Evolutionary conservation across 2,113 vertebrate genomes (phyloP), one percentile per base, ranked within the genome.

Genomic region (Phalacrocorax aristotelis): DNA sequence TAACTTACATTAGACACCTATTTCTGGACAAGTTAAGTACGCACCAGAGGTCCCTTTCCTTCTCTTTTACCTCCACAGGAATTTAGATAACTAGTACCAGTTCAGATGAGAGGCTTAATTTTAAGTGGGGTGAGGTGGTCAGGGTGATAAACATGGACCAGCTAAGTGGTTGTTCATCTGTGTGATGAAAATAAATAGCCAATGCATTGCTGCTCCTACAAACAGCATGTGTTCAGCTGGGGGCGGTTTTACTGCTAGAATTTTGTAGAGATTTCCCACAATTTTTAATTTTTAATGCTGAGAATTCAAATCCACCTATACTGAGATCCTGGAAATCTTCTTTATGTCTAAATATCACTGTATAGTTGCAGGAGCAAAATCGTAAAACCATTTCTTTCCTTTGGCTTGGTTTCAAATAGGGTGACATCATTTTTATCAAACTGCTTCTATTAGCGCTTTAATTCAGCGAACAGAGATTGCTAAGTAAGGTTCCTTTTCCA

Each of bases 401-500:
- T 90, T 93, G 94, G 54, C 49, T 94, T 85, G 17, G 61, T 96
- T 97, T 95, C 80, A 96, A 92, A 61, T 15, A 91, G 75, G 30
- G 34, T 95, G 87, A 93, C 55, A 92, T 95, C 30, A 78, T 76
- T 89, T 91, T 90, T 91, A 77, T 93, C 87, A 74, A 90, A 46
- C 58, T 93, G 62, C 55, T 44, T 95, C 75, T 94, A 61, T 94
- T 95, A 93, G 69, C 93, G 75, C 52, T 96, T 96, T 93, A 88
- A 93, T 96, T 97, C 90, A 95, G 34, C 64, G 90, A 86, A 75
- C 44, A 90, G 72, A 95, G 79, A 94, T 94, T 93, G 69, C 58
- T 97, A 95, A 96, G 49, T 89, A 81, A 97, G 83, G 38, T 93
- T 89, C 55, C 22, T 93, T 95, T 93, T 89, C 51, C 70, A 96